These are phyloP conservation scores for Catharus minimus DNA, from an alignment of 2,113 vertebrate genomes.

Conservation along the genomic window DNA sequence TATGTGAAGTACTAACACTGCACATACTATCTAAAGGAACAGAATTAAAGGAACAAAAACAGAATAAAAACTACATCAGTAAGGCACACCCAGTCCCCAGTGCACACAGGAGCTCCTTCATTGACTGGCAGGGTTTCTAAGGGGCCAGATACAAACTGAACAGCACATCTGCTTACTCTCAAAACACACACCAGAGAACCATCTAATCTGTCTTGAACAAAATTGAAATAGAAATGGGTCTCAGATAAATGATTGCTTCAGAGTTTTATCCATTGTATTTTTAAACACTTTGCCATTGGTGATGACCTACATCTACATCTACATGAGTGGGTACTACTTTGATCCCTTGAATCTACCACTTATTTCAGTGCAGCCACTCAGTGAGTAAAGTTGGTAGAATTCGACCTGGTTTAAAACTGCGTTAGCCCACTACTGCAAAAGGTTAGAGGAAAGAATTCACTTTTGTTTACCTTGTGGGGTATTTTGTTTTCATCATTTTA, in stretches of 20 bases:
- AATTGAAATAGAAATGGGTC: background rate
- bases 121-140: background rate
- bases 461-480: background rate
- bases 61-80: background rate
- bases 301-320: background rate
- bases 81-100: background rate
- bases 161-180: background rate
- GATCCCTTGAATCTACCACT: background rate
- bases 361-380: background rate
- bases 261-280: background rate
- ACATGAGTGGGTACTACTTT: background rate
- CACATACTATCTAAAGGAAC: background rate
- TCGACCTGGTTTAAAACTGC: background rate
- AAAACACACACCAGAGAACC: background rate
- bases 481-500: background rate
- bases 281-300: background rate
- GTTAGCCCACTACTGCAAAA: background rate
- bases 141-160: background rate
- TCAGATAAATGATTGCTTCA: background rate
- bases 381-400: background rate
- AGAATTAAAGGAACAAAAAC: background rate
- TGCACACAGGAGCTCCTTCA: background rate
- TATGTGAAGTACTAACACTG: background rate
- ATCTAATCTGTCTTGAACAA: background rate
- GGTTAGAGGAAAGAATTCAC: background rate